Evolutionary conservation across 1,140 invertebrate species (phyloP), one percentile per base, ranked within the genome.

Genomic region (Zaprionus capensis): DNA sequence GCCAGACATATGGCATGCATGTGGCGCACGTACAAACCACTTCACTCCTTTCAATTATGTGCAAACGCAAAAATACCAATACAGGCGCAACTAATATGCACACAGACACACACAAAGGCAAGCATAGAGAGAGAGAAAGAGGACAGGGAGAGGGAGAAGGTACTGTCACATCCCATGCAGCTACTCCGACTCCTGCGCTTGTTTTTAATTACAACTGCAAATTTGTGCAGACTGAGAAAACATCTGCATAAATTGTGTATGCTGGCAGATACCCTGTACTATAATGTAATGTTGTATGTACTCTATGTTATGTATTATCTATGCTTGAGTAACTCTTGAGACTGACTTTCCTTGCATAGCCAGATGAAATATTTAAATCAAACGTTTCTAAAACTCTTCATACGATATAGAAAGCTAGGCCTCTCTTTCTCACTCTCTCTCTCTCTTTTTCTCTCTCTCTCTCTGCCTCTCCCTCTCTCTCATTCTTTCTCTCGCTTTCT

Each of bases 21-120:
- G 83, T 87, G 83, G 83, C 84, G 78, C 84, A 87, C 84, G 83
- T 87, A 88, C 81, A 87, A 88, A 72, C 82, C 83, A 88, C 83
- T 87, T 87, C 74, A 84, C 83, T 87, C 83, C 83, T 87, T 87
- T 87, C 84, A 87, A 87, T 87, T 87, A 87, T 87, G 80, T 86
- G 84, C 83, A 56, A 86, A 82, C 65, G 63, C 71, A 85, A 34
- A 82, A 78, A 61, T 74, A 64, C 72, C 26, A 38, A 72, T 67
- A 63, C 57, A 62, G 14, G 9, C 28, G 20, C 56, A 51, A 34
- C 36, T 12, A 61, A 49, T 17, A 24, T n/a, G 31, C 36, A 49
- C 55, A 68, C 24, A 49, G 17, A 61, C 31, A 36, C 20, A 36
- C 28, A 9, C 49, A n/a, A 28, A 5, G 12, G 4, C 41, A 69